These are phyloP conservation scores for Macropis europaea DNA, from an alignment of 2,888 invertebrate species.

Conservation along the genomic window DNA sequence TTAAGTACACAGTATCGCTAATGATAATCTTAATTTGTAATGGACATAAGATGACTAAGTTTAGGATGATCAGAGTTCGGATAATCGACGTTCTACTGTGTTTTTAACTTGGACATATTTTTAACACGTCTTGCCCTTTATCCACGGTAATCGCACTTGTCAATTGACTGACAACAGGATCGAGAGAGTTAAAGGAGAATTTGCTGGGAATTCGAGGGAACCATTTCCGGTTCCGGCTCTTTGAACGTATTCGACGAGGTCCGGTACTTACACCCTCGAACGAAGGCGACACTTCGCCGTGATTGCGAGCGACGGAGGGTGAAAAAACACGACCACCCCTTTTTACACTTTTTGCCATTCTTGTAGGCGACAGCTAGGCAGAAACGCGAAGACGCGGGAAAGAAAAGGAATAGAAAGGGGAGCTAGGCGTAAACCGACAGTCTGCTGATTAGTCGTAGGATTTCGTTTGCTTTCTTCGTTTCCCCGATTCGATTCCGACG, in stretches of 20 bases:
- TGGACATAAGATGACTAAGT: no score
- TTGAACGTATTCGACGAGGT: constrained; percentile 57
- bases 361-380: constrained; percentile 25
- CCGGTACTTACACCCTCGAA: constrained; percentile 58
- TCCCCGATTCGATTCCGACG: constrained; percentile 30
- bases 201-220: constrained; percentile 52
- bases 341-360: constrained; percentile 51
- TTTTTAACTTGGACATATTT: no score
- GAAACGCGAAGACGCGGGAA: constrained; percentile 9
- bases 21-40: no score
- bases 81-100: no score
- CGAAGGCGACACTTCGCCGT: constrained; percentile 56
- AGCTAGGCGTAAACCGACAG: constrained; percentile 48
- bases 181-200: constrained; percentile 26
- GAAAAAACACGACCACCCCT: constrained; percentile 54
- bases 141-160: background rate
- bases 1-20: no score
- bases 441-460: constrained; percentile 55
- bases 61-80: no score
- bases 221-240: constrained; percentile 65
- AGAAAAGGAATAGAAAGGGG: background rate
- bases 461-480: constrained; percentile 37
- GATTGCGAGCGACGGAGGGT: constrained; percentile 66
- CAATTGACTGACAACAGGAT: constrained; percentile 24
- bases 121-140: background rate